Conservation (phyloP, 2,888 invertebrate genomes). For the Anthrax anthrax region DNA sequence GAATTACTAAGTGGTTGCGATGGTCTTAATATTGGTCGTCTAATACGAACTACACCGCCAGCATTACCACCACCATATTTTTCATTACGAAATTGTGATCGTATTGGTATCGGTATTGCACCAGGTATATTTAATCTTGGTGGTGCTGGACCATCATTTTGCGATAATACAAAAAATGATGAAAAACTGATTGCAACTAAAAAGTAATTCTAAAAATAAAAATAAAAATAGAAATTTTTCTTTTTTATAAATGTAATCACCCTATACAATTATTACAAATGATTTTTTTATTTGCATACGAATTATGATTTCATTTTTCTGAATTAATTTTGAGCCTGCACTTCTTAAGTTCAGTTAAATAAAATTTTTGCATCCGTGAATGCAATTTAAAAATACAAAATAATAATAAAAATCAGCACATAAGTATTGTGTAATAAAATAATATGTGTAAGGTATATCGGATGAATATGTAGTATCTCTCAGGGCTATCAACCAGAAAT, state of each 20-base stretch:
- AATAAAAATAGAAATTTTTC: neutral
- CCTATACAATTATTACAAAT: too few species aligned
- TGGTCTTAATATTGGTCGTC: slow-evolving; percentile 36
- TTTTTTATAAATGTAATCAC: too few species aligned
- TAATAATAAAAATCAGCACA: too few species aligned
- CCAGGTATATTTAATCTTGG: slow-evolving; percentile 52
- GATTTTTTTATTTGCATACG: too few species aligned
- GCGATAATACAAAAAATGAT: slow-evolving; percentile 22
- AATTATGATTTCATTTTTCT: too few species aligned
- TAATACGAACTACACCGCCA: slow-evolving; percentile 24
- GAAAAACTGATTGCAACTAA: slow-evolving; percentile 1
- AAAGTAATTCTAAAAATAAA: slow-evolving; percentile 6
- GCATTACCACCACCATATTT: slow-evolving; percentile 9
- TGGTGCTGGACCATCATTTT: slow-evolving; percentile 45
- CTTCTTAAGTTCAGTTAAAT: too few species aligned
- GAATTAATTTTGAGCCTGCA: too few species aligned
- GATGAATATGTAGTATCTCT: too few species aligned
- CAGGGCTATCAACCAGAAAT: neutral
- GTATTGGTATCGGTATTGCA: slow-evolving; percentile 37
- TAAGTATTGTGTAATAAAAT: too few species aligned
- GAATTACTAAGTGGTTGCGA: slow-evolving; percentile 34
- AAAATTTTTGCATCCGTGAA: too few species aligned
- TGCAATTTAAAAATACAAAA: too few species aligned
- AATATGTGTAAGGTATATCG: too few species aligned
- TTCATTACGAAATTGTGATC: slow-evolving; percentile 21